Evolutionary conservation across 2,797 vertebrate species (phyloP).

Genomic region (Clarias fuscus): DNA sequence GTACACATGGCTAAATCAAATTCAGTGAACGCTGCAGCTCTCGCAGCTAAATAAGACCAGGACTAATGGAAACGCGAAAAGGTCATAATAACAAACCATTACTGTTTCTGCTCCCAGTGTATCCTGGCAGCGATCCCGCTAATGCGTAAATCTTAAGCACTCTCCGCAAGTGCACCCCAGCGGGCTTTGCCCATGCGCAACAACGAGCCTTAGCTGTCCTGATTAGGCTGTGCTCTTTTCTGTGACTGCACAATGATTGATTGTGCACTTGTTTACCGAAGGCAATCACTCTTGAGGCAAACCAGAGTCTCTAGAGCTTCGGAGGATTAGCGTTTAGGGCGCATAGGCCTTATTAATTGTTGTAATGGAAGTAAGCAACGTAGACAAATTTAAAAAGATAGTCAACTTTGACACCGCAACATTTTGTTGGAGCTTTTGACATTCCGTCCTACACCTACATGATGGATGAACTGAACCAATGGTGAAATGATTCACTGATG

Average conservation of each 20-base stretch:
- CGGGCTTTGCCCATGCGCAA: slow-evolving; percentile 69
- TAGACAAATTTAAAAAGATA: slow-evolving; percentile 37
- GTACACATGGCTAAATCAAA: slow-evolving; percentile 84
- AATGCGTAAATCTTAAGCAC: slow-evolving; percentile 74
- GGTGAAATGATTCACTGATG: background rate
- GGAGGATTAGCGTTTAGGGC: slow-evolving; percentile 30
- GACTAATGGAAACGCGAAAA: slow-evolving; percentile 92
- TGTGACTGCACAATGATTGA: slow-evolving; percentile 77
- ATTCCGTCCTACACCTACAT: background rate
- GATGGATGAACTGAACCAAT: background rate
- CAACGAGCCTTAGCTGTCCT: slow-evolving; percentile 55
- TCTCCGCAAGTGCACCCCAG: slow-evolving; percentile 82
- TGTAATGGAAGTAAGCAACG: slow-evolving; percentile 28
- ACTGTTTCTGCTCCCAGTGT: slow-evolving; percentile 81
- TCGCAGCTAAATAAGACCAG: slow-evolving; percentile 68
- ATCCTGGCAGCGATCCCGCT: slow-evolving; percentile 76
- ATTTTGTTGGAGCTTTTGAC: slow-evolving; percentile 1
- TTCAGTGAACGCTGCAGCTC: slow-evolving; percentile 79
- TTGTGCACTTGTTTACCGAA: slow-evolving; percentile 82
- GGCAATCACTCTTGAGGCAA: slow-evolving; percentile 79
- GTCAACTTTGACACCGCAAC: slow-evolving; percentile 9
- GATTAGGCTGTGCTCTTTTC: slow-evolving; percentile 72
- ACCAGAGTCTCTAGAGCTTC: slow-evolving; percentile 76
- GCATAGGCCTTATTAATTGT: slow-evolving; percentile 36
- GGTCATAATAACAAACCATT: slow-evolving; percentile 97